Base-by-base conservation (phyloP, 2,888 invertebrate genomes). In the Miltochrista miniata region DNA sequence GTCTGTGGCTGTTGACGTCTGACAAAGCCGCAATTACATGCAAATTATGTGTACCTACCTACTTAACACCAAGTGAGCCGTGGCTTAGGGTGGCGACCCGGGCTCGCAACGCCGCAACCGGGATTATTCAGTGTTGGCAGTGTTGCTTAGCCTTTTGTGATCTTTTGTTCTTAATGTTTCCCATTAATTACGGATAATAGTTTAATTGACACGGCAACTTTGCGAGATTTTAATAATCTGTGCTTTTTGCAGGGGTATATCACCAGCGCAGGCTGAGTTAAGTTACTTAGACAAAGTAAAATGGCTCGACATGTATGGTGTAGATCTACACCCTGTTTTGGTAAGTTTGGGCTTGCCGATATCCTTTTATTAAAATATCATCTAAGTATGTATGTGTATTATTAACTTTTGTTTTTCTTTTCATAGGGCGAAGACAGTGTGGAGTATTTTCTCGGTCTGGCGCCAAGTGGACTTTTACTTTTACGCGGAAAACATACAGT, bases 271-370 rank as follows among this genome's bases (percentile, higher is more conserved):
- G 68, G 98, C 98, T 33, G 98, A 99, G 91, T 93, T 98, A 74
- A 97, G 96, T 92, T 99, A 97, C 91, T 93, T 99, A 85, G 98
- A 99, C 89, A 98, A 98, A 93, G 97, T 98, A 71, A 98, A 98
- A 93, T 98, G 98, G 98, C 93, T 98, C 76, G 98, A 99, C 85
- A 98, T 98, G 97, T 99, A 98, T 81, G 99, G 99, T 45, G 98
- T 98, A 43, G 98, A 99, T 92, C 93, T 98, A 70, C 98, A 99
- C 92, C 98, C 98, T 45, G 98, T 98, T 56, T 90, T 98, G 95
- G 98, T 98, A 92, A 93, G 91, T 67, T 57, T 39, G 29, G 24
- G 14, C n/a, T 15, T 1, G 41, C 14, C 45, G 15, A 34, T 46
- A 13, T 15, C 3, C 12, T 10, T 36, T 14, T 35, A 3, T 7